A percentile compares a stretch with the other conserved stretches of the same genome.
These are phyloP conservation scores for Actinostola sp. DNA, from an alignment of 92 coral and sea anemone genomes.

Conservation along the genomic window DNA sequence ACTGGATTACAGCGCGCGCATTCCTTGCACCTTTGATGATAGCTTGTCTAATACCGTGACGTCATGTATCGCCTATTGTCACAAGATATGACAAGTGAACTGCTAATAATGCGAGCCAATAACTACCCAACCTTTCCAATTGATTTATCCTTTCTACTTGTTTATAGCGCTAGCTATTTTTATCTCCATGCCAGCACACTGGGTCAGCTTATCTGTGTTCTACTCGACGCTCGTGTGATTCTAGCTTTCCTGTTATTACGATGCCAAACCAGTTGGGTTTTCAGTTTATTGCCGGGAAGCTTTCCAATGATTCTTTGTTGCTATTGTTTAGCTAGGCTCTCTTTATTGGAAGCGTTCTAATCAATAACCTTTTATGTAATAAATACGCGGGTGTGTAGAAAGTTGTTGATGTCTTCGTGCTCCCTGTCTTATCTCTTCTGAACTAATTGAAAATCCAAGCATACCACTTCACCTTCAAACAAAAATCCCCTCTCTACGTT, in stretches of 20 bases:
- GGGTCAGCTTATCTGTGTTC: background rate
- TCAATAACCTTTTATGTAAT: background rate
- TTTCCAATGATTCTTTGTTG: background rate
- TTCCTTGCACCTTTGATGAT: conserved; percentile 15
- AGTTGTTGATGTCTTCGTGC: conserved; percentile 3
- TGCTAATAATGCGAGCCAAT: background rate
- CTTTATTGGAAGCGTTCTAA: background rate
- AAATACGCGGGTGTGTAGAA: background rate
- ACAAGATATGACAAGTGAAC: conserved; percentile 13
- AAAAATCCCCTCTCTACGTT: background rate
- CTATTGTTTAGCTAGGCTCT: background rate
- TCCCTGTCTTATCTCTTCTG: conserved; percentile 12
- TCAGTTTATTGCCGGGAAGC: conserved; percentile 41
- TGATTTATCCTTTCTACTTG: background rate
- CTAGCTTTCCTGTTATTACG: background rate
- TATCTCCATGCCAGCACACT: background rate
- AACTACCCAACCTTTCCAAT: background rate
- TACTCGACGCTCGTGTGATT: background rate
- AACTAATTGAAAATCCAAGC: conserved; percentile 15
- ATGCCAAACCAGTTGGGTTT: background rate
- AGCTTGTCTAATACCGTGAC: conserved; percentile 21
- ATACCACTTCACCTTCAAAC: background rate
- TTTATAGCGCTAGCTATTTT: background rate
- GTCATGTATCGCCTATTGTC: conserved; percentile 29
- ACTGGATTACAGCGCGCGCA: conserved; percentile 1